Conservation (phyloP, 2,113 vertebrate genomes). For the Montifringilla adamsi region DNA sequence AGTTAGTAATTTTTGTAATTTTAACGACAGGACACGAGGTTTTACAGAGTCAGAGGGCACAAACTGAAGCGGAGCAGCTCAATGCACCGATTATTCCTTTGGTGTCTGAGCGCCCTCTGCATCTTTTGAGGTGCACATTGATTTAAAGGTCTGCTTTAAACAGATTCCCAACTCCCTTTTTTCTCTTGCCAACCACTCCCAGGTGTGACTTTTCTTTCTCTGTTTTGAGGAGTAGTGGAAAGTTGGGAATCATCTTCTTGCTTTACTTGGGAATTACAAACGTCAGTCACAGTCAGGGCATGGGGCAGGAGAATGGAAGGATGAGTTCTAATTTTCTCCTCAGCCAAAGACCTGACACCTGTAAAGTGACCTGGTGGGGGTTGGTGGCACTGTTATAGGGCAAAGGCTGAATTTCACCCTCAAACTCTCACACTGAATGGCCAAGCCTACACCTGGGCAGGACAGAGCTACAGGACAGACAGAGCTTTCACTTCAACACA, state of each 20-base stretch:
- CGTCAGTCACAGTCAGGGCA: not conserved
- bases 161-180: not conserved
- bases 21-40: not conserved
- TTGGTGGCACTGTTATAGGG: not conserved
- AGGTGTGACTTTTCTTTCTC: not conserved
- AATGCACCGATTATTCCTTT: not conserved
- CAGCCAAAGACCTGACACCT: not conserved
- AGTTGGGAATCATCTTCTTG: not conserved
- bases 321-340: not conserved
- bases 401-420: not conserved
- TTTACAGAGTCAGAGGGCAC: not conserved
- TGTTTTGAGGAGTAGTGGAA: not conserved
- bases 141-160: not conserved
- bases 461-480: not conserved
- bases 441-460: not conserved
- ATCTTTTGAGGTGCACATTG: not conserved
- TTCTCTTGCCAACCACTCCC: not conserved
- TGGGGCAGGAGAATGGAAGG: not conserved
- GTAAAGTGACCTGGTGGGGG: not conserved
- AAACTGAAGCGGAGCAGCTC: not conserved
- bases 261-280: not conserved
- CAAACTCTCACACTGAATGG: not conserved
- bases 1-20: not conserved
- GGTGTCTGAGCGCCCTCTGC: slow-evolving; percentile 33
- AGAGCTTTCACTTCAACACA: not conserved